These are phyloP conservation scores for Capitella teleta DNA, from an alignment of 1,140 invertebrate genomes.

Conservation along the genomic window DNA sequence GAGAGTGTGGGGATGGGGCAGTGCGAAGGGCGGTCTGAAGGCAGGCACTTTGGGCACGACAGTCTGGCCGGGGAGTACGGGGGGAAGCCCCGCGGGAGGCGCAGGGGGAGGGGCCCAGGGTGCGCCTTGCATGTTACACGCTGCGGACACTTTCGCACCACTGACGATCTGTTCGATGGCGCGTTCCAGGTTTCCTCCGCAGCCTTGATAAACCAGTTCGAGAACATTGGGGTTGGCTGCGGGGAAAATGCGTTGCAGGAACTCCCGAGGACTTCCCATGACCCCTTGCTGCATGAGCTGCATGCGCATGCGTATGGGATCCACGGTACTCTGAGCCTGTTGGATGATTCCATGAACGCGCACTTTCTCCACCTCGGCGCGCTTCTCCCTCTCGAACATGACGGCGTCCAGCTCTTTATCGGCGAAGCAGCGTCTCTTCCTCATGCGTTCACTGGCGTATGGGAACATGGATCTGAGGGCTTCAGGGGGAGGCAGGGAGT, in stretches of 20 bases:
- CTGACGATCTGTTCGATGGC: conserved; percentile 20
- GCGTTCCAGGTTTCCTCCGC: conserved; percentile 21
- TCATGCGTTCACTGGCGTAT: conserved; percentile 37
- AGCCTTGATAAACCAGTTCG: conserved; percentile 24
- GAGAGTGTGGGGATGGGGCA: too few relatives aligned
- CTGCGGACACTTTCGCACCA: too few relatives aligned
- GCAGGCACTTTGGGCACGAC: too few relatives aligned
- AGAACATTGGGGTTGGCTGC: conserved; percentile 19
- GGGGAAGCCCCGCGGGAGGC: too few relatives aligned
- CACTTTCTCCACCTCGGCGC: conserved; percentile 5
- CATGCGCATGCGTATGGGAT: background rate
- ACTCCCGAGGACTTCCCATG: conserved; percentile 20
- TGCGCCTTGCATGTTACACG: too few relatives aligned
- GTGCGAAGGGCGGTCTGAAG: too few relatives aligned
- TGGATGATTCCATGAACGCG: conserved; percentile 1
- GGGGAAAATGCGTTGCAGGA: conserved; percentile 23
- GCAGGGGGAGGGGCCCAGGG: too few relatives aligned
- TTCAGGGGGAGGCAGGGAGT: conserved; percentile 21
- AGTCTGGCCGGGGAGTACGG: too few relatives aligned
- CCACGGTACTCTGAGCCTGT: background rate
- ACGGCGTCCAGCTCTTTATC: conserved; percentile 43
- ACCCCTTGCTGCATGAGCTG: background rate
- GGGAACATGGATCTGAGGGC: conserved; percentile 22
- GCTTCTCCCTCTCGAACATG: conserved; percentile 29
- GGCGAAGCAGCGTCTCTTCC: conserved; percentile 44